Conservation (phyloP, 2,888 invertebrate genomes). For the Cyaniris semiargus region DNA sequence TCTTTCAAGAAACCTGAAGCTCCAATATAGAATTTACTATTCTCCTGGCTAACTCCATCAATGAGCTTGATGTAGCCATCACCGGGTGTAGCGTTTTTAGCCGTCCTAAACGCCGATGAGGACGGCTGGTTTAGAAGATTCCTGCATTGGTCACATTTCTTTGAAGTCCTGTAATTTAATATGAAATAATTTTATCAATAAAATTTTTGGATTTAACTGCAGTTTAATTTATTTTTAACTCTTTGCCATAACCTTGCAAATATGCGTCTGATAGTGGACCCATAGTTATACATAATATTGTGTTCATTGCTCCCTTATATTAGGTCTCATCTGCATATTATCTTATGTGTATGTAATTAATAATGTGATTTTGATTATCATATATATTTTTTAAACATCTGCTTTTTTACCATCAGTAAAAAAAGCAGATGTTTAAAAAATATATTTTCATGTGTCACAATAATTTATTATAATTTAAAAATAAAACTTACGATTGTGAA, state of each 20-base stretch:
- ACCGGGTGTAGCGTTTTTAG: slow-evolving; percentile 49
- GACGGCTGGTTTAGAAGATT: slow-evolving; percentile 52
- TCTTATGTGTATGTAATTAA: too few relatives aligned
- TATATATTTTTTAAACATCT: too few relatives aligned
- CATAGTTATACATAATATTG: too few relatives aligned
- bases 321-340: too few relatives aligned
- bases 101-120: slow-evolving; percentile 56
- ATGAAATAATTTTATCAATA: neutral
- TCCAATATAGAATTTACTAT: slow-evolving; percentile 68
- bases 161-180: neutral
- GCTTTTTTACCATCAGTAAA: too few relatives aligned
- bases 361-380: too few relatives aligned
- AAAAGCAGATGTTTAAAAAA: too few relatives aligned
- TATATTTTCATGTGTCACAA: too few relatives aligned
- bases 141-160: slow-evolving; percentile 33
- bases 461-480: neutral
- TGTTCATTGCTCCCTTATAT: too few relatives aligned
- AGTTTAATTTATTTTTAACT: too few relatives aligned
- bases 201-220: neutral
- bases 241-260: too few relatives aligned
- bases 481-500: neutral
- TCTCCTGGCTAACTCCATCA: slow-evolving; percentile 56
- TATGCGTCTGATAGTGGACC: too few relatives aligned
- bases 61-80: slow-evolving; percentile 58
- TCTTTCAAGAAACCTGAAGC: slow-evolving; percentile 64